phyloP scores from a whole-genome alignment of 2,113 vertebrate species.

The Saimiri boliviensis region DNA sequence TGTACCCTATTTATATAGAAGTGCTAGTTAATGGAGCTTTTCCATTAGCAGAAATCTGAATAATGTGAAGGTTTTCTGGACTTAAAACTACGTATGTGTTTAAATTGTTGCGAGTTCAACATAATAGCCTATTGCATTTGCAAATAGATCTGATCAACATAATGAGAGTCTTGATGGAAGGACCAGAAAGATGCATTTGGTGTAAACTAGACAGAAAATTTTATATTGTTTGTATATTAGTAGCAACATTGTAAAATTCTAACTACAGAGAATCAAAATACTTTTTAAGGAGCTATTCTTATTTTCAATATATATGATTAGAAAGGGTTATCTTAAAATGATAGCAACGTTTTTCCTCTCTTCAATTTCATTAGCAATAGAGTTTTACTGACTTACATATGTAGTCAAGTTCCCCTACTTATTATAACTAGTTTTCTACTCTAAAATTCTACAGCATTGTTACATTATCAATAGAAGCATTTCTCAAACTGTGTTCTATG shows the following conservation, averaged over 20 bases:
- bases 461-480: slow-evolving; percentile 13
- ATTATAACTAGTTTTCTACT: background rate
- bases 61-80: slow-evolving; percentile 61
- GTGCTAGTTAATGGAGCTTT: slow-evolving; percentile 71
- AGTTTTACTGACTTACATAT: background rate
- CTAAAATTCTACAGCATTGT: background rate
- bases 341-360: background rate
- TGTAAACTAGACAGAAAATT: slow-evolving; percentile 32
- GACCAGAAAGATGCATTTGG: background rate
- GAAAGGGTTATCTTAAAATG: background rate
- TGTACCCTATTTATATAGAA: slow-evolving; percentile 69
- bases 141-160: slow-evolving; percentile 38
- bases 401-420: background rate
- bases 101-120: slow-evolving; percentile 53
- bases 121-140: slow-evolving; percentile 50
- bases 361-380: background rate
- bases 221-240: slow-evolving; percentile 30
- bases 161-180: background rate
- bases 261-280: background rate
- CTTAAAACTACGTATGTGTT: slow-evolving; percentile 52
- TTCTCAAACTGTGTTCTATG: slow-evolving; percentile 1
- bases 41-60: slow-evolving; percentile 71
- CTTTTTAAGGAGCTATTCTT: slow-evolving; percentile 20
- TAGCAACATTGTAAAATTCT: background rate
- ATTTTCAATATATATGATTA: background rate